Base-by-base conservation (phyloP, 37 sponge, comb jelly and placozoan genomes). In the Halichondria panicea region DNA sequence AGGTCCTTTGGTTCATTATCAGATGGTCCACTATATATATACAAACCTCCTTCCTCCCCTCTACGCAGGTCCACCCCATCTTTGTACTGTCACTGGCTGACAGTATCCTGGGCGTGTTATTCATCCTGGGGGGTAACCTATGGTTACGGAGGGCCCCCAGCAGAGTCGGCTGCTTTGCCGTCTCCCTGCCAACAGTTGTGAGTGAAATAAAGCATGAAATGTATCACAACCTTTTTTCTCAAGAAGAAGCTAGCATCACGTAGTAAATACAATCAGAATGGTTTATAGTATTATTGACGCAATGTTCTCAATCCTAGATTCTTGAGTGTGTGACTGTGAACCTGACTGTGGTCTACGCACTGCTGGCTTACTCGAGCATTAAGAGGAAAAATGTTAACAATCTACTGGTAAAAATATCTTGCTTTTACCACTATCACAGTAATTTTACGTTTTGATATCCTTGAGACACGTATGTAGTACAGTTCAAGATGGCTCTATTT, bases 21-120 rank as follows among this genome's bases (percentile, higher is more conserved):
- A n/a, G n/a, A n/a, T n/a, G n/a, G n/a, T n/a, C n/a, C n/a, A n/a
- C n/a, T n/a, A n/a, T n/a, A n/a, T n/a, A n/a, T n/a, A n/a, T n/a
- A n/a, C n/a, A n/a, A n/a, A n/a, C n/a, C n/a, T n/a, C n/a, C n/a
- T n/a, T n/a, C n/a, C n/a, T n/a, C n/a, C n/a, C n/a, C n/a, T n/a
- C n/a, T n/a, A n/a, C n/a, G 5, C 22, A 81, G 82, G 58, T 81
- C 3, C 73, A 72, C 8, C 82, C 82, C 41, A 81, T 81, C 40
- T 81, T 81, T 41, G 30, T 64, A 28, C 12, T 81, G 0, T 81
- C 74, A 3, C 35, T 81, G 5, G 82, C 82, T 37, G 82, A 81
- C 66, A 42, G 40, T 15, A 18, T 81, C 19, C 44, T 81, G 66
- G 55, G 43, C 5, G 30, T 72, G 31, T 48, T 63, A 54, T 81